Percentiles rank a stretch among this genome's conserved stretches.
These are phyloP conservation scores for Ormyrus pomaceus DNA, from an alignment of 2,888 invertebrate species.

Conservation along the genomic window DNA sequence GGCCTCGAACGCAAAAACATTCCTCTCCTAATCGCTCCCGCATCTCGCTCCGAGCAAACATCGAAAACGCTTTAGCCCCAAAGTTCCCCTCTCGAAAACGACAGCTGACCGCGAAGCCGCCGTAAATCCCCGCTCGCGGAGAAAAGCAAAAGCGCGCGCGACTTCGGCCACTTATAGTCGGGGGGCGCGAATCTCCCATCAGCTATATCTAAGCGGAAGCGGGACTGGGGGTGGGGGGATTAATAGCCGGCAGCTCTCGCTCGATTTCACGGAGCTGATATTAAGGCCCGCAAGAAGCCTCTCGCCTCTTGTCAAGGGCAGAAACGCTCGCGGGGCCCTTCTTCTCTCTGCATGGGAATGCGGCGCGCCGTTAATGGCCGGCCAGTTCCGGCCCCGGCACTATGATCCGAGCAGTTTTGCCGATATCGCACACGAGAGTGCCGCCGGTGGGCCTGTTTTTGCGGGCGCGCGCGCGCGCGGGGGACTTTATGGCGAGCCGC, in stretches of 20 bases:
- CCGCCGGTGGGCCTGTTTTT: conserved; percentile 1
- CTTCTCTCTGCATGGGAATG: conserved; percentile 17
- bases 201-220: conserved; percentile 4
- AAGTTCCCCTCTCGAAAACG: too few species aligned
- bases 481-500: too few species aligned
- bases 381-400: conserved; percentile 50
- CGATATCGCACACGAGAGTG: too few species aligned
- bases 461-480: neutral
- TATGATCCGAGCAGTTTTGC: too few species aligned
- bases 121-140: neutral
- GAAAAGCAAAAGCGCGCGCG: neutral
- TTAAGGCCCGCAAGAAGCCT: neutral
- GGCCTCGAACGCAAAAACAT: too few species aligned
- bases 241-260: conserved; percentile 15
- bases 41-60: too few species aligned
- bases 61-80: too few species aligned
- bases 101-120: neutral
- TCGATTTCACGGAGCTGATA: conserved; percentile 46
- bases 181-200: too few species aligned
- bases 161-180: neutral
- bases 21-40: too few species aligned
- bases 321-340: neutral
- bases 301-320: conserved; percentile 13
- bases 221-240: conserved; percentile 6
- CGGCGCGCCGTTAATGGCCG: conserved; percentile 28